Conservation (phyloP, 1,140 invertebrate genomes). For the Zaprionus inermis region DNA sequence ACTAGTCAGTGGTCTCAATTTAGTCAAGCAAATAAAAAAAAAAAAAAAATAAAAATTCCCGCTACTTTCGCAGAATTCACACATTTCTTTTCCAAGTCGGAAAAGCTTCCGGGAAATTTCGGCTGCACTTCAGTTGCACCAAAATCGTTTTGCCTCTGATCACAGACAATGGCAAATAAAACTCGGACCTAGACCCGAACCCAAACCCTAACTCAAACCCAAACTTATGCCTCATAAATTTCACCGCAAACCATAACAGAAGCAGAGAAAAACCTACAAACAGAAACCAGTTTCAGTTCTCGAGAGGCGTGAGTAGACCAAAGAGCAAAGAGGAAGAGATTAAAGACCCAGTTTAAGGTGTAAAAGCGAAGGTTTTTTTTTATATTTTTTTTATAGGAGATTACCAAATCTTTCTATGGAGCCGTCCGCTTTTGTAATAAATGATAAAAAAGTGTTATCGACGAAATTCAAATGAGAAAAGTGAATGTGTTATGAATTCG, state of each 20-base stretch:
- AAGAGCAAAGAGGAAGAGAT: constrained; percentile 6
- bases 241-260: constrained; percentile 44
- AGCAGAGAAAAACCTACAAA: constrained; percentile 23
- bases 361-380: constrained; percentile 50
- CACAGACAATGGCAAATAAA: constrained; percentile 65
- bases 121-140: constrained; percentile 53
- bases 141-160: constrained; percentile 34
- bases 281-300: constrained; percentile 55
- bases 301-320: constrained; percentile 25
- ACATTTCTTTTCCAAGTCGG: background rate
- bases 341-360: constrained; percentile 40
- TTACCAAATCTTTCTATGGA: constrained; percentile 61
- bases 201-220: constrained; percentile 30
- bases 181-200: background rate
- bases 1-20: background rate
- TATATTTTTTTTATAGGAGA: constrained; percentile 22
- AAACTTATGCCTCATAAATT: constrained; percentile 75
- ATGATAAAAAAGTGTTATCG: constrained; percentile 58
- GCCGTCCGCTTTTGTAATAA: constrained; percentile 1
- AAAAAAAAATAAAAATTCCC: background rate
- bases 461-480: constrained; percentile 29
- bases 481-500: constrained; percentile 47
- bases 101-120: constrained; percentile 44
- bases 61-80: background rate
- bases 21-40: background rate